These are phyloP conservation scores for Cynoglossus semilaevis DNA, from an alignment of 2,113 vertebrate species.

Conservation along the genomic window DNA sequence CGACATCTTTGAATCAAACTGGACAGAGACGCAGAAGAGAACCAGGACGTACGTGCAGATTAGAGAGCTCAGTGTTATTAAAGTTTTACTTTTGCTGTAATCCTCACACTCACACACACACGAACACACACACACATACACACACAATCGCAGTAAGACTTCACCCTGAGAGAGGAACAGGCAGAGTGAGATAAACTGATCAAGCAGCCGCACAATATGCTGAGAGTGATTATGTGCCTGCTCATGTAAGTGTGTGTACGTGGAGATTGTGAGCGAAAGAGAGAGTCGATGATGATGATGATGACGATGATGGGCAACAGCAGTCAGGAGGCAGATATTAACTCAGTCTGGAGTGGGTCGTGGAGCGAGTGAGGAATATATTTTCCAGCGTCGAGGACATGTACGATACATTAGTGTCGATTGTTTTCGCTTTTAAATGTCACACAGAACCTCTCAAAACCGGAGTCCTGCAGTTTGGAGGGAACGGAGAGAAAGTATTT, in stretches of 20 bases:
- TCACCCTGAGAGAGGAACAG: conserved; percentile 40
- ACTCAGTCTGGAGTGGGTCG: conserved; percentile 7
- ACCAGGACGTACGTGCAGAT: conserved; percentile 31
- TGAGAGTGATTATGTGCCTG: conserved; percentile 48
- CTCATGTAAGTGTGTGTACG: conserved; percentile 15
- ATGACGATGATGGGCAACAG: conserved; percentile 34
- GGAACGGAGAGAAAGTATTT: conserved; percentile 13
- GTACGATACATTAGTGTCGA: not conserved
- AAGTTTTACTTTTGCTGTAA: conserved; percentile 54
- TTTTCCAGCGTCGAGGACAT: conserved; percentile 15
- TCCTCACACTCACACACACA: conserved; percentile 38
- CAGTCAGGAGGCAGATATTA: conserved; percentile 31
- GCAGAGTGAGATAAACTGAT: conserved; percentile 61
- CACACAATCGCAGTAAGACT: conserved; percentile 22
- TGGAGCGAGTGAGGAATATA: conserved; percentile 7
- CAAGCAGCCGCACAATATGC: conserved; percentile 52
- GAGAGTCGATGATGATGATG: conserved; percentile 19
- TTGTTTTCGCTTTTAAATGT: conserved; percentile 2
- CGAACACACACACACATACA: conserved; percentile 12
- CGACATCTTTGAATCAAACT: conserved; percentile 12
- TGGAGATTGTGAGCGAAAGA: conserved; percentile 22
- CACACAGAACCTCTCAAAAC: conserved; percentile 4
- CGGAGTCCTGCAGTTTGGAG: not conserved
- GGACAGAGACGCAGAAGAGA: conserved; percentile 18
- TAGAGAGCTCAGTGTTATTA: conserved; percentile 51